phyloP scores from a whole-genome alignment of 2,113 vertebrate species.

The Protomyctophum bolini region DNA sequence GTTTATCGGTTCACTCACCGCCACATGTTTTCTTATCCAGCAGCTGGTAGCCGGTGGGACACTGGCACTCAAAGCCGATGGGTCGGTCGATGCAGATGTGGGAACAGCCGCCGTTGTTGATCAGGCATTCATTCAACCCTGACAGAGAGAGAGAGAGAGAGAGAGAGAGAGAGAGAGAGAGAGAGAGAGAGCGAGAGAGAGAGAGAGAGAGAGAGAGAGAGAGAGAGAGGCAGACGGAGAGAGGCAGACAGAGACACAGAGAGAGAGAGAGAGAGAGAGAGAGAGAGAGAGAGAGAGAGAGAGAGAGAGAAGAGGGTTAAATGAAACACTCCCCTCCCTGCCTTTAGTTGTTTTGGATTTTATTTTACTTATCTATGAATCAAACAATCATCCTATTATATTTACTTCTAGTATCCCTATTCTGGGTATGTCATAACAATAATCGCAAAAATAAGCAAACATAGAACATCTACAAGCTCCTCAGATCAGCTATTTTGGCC shows the following conservation, averaged over 20 bases:
- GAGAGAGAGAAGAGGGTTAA: background rate
- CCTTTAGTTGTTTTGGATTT: background rate
- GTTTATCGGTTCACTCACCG: constrained; percentile 77
- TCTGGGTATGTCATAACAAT: too few relatives aligned
- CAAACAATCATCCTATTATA: too few relatives aligned
- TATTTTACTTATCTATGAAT: background rate
- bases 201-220: background rate
- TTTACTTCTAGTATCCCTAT: too few relatives aligned
- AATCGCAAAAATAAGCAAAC: too few relatives aligned
- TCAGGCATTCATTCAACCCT: constrained; percentile 84
- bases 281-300: background rate
- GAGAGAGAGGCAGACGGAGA: background rate
- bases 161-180: constrained; percentile 18
- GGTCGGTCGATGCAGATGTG: constrained; percentile 93
- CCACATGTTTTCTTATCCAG: constrained; percentile 97
- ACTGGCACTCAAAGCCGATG: constrained; percentile 93
- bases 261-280: background rate
- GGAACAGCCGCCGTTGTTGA: constrained; percentile 96
- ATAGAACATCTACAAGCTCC: too few relatives aligned
- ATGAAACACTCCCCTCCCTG: background rate
- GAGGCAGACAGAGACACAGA: background rate
- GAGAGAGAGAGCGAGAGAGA: background rate
- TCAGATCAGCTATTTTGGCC: too few relatives aligned
- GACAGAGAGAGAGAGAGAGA: constrained; percentile 38
- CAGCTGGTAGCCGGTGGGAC: constrained; percentile 91